Conservation (phyloP, 2,888 invertebrate genomes). For the Tipula unca region DNA sequence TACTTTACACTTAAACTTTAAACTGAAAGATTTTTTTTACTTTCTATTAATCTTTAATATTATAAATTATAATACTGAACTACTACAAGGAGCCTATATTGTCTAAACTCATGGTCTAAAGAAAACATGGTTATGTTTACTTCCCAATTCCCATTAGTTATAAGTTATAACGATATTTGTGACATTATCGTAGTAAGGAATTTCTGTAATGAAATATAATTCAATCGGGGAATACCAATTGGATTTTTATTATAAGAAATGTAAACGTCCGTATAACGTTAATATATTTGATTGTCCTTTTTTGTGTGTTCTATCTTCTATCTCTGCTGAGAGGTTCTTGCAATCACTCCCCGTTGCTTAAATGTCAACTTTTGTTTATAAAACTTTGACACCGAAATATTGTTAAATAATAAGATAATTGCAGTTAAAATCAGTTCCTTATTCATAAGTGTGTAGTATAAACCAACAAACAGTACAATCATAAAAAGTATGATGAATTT, state of each 20-base stretch:
- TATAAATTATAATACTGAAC: no score
- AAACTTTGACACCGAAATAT: background rate
- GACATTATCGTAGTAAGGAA: background rate
- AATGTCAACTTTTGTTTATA: slow-evolving; percentile 20
- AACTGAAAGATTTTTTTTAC: no score
- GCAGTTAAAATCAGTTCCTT: slow-evolving; percentile 16
- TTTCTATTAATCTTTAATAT: no score
- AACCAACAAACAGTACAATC: background rate
- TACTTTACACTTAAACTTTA: background rate
- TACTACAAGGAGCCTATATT: no score
- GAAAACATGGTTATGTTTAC: no score
- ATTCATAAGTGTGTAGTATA: background rate
- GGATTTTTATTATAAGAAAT: background rate
- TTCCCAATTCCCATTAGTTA: no score
- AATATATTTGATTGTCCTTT: background rate
- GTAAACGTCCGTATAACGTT: background rate
- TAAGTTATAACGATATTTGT: background rate
- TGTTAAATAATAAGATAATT: background rate
- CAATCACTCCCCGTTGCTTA: slow-evolving; percentile 16
- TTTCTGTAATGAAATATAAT: background rate
- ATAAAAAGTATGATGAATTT: slow-evolving; percentile 39
- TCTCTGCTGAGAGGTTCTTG: background rate
- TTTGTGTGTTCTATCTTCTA: background rate
- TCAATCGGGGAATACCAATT: background rate
- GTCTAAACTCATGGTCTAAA: no score